These are phyloP conservation scores for Rhopalosiphum padi DNA, from an alignment of 1,140 invertebrate species.

Conservation along the genomic window DNA sequence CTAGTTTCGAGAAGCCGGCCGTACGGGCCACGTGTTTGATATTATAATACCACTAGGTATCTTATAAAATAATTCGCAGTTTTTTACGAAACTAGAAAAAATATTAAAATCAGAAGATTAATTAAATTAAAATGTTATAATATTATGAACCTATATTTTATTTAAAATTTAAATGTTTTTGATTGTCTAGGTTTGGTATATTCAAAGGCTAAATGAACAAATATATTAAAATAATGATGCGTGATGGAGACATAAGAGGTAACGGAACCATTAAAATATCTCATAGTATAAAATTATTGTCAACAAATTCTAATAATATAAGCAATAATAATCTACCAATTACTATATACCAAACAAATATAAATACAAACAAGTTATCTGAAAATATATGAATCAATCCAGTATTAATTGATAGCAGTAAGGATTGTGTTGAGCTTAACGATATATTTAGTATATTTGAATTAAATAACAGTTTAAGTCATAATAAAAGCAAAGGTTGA, in stretches of 20 bases:
- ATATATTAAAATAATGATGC: neutral
- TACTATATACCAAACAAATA: neutral
- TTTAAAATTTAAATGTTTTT: neutral
- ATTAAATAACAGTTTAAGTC: neutral
- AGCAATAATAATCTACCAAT: neutral
- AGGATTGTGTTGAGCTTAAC: neutral
- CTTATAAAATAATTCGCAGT: too few relatives aligned
- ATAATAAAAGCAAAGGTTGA: neutral
- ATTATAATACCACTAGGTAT: too few relatives aligned
- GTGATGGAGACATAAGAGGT: neutral
- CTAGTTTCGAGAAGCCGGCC: too few relatives aligned
- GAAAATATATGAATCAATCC: neutral
- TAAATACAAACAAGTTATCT: neutral
- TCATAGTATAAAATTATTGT: neutral
- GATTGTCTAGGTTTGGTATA: neutral
- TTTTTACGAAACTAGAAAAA: too few relatives aligned
- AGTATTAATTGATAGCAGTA: neutral
- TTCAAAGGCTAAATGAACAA: neutral
- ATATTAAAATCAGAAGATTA: too few relatives aligned
- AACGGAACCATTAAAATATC: neutral
- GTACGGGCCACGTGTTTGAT: too few relatives aligned
- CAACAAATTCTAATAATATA: neutral
- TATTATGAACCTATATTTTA: too few relatives aligned
- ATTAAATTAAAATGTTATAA: too few relatives aligned
- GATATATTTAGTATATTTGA: neutral